phyloP scores from a whole-genome alignment of 2,888 invertebrate species.

The Chrysodeixis includens region DNA sequence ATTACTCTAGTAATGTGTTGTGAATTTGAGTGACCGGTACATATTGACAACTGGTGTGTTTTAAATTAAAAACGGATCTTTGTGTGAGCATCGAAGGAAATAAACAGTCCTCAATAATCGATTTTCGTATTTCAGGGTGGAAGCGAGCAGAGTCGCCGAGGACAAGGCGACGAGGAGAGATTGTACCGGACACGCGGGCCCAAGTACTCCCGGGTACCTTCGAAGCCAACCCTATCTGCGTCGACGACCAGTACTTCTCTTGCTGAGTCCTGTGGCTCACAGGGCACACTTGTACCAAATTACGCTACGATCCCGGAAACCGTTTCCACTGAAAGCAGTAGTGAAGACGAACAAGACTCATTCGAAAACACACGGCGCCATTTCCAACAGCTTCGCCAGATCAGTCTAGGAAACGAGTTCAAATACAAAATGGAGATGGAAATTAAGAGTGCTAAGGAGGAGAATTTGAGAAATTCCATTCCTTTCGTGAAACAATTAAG shows the following conservation, averaged over 20 bases:
- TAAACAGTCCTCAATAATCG: constrained; percentile 36
- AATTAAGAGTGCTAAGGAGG: constrained; percentile 89
- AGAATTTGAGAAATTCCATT: constrained; percentile 89
- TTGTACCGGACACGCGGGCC: constrained; percentile 80
- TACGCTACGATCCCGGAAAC: constrained; percentile 83
- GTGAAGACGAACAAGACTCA: constrained; percentile 87
- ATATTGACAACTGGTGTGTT: constrained; percentile 64
- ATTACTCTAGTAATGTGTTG: constrained; percentile 77
- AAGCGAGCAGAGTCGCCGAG: constrained; percentile 81
- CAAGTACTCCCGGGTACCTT: constrained; percentile 86
- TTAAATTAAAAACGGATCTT: constrained; percentile 27
- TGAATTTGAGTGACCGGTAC: constrained; percentile 68
- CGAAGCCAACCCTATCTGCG: constrained; percentile 86
- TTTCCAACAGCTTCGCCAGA: constrained; percentile 90
- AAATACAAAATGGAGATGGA: constrained; percentile 91
- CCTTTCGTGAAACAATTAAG: constrained; percentile 90
- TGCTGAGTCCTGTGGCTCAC: constrained; percentile 87
- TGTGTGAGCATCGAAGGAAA: constrained; percentile 8
- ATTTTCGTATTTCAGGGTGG: constrained; percentile 77
- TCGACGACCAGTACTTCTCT: constrained; percentile 90
- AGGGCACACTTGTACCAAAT: constrained; percentile 82
- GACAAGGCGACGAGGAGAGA: constrained; percentile 84
- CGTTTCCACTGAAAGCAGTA: constrained; percentile 84
- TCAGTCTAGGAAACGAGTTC: constrained; percentile 90
- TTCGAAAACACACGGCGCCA: constrained; percentile 89